A percentile compares a stretch with the other conserved stretches of the same genome.
Conservation (phyloP, 2,797 vertebrate species). For the Phataginus tricuspis region DNA sequence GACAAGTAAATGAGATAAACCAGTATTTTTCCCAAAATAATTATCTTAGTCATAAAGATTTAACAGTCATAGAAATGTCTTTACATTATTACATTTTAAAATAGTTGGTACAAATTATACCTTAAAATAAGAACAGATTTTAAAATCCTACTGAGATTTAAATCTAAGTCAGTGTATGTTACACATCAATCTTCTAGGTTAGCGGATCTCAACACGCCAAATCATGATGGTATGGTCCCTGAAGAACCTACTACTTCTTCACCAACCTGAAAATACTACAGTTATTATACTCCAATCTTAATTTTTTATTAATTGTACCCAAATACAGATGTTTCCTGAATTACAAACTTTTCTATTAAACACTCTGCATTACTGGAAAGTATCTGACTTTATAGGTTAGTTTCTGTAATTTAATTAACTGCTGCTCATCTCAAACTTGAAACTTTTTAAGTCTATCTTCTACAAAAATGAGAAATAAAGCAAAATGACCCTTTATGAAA, state of each 20-base stretch:
- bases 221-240: neutral
- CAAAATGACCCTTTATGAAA: conserved; percentile 22
- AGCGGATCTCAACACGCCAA: neutral
- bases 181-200: neutral
- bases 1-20: neutral
- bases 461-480: neutral
- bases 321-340: conserved; percentile 30
- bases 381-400: neutral
- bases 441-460: neutral
- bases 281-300: conserved; percentile 7
- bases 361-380: neutral
- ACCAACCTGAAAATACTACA: neutral
- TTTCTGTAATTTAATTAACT: conserved; percentile 1
- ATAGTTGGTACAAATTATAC: neutral
- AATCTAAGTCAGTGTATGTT: neutral
- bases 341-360: conserved; percentile 38
- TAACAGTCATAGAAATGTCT: conserved; percentile 1
- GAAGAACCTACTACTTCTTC: neutral
- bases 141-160: conserved; percentile 39
- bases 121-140: conserved; percentile 1
- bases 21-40: neutral
- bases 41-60: neutral
- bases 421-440: neutral
- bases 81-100: neutral
- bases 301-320: conserved; percentile 17